A percentile compares a stretch with the other conserved stretches of the same genome.
Evolutionary conservation across 1,140 invertebrate genomes (phyloP).

Genomic region (Neocloeon triangulifer): DNA sequence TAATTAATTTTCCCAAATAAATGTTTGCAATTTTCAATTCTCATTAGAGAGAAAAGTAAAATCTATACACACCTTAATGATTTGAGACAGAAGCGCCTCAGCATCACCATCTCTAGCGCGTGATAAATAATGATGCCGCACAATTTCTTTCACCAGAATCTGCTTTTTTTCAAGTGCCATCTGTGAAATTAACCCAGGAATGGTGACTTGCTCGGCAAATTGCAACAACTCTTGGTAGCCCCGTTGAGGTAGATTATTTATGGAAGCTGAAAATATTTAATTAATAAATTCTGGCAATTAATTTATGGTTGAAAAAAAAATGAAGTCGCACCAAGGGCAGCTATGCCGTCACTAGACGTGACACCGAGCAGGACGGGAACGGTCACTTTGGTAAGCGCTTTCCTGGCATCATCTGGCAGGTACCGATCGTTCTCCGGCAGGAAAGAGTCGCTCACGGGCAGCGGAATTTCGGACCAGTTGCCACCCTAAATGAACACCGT

Average conservation of each 20-base stretch:
- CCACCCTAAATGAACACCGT: conserved; percentile 25
- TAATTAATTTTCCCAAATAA: no score
- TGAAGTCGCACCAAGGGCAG: conserved; percentile 19
- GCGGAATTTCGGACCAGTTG: conserved; percentile 26
- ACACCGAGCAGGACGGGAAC: conserved; percentile 30
- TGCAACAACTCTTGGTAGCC: conserved; percentile 19
- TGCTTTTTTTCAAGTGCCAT: conserved; percentile 3
- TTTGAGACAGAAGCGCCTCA: conserved; percentile 10
- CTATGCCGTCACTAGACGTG: conserved; percentile 30
- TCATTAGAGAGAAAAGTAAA: neutral
- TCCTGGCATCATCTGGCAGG: conserved; percentile 21
- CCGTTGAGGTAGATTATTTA: conserved; percentile 24
- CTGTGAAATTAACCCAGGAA: conserved; percentile 21
- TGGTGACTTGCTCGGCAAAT: conserved; percentile 22
- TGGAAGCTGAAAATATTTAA: conserved; percentile 16
- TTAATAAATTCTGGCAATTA: conserved; percentile 12
- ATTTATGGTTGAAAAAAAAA: conserved; percentile 6
- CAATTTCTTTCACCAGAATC: conserved; percentile 17
- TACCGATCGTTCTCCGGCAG: conserved; percentile 26
- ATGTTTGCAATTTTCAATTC: no score
- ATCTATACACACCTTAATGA: conserved; percentile 12
- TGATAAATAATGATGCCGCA: conserved; percentile 25
- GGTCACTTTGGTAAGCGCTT: conserved; percentile 19
- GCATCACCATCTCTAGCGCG: conserved; percentile 15
- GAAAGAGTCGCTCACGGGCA: conserved; percentile 30